Percentiles rank a stretch among this genome's conserved stretches.
Evolutionary conservation across 2,888 invertebrate genomes (phyloP).

Genomic region (Ormyrus rosae): DNA sequence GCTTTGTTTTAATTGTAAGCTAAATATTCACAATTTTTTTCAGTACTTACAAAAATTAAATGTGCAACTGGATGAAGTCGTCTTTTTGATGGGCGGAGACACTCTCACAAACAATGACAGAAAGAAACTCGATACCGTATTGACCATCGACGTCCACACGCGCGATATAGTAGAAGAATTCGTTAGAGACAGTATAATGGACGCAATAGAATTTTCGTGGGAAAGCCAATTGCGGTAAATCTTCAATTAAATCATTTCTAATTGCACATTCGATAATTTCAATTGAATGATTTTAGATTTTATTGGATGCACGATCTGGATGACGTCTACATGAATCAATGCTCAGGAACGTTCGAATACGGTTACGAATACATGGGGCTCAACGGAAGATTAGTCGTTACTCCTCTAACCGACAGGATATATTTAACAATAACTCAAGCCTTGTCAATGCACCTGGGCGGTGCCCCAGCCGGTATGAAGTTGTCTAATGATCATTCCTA

Average conservation of each 20-base stretch:
- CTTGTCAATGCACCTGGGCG: slow-evolving; percentile 92
- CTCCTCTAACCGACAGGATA: slow-evolving; percentile 94
- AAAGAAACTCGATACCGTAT: slow-evolving; percentile 90
- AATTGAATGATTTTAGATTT: slow-evolving; percentile 76
- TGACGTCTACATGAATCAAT: slow-evolving; percentile 89
- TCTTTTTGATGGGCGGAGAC: slow-evolving; percentile 76
- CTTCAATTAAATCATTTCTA: background rate
- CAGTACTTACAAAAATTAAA: slow-evolving; percentile 86
- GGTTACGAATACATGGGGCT: slow-evolving; percentile 98
- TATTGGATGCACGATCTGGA: slow-evolving; percentile 92
- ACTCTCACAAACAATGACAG: slow-evolving; percentile 86
- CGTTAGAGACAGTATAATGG: slow-evolving; percentile 87
- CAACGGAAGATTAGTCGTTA: slow-evolving; percentile 93
- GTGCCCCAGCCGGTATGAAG: slow-evolving; percentile 87
- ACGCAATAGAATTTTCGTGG: slow-evolving; percentile 93
- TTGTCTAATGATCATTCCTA: background rate
- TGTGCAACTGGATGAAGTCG: slow-evolving; percentile 88
- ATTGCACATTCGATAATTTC: background rate
- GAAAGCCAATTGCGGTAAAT: slow-evolving; percentile 88
- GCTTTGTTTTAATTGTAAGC: background rate
- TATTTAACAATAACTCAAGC: slow-evolving; percentile 96
- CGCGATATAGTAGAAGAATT: slow-evolving; percentile 92
- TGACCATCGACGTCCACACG: slow-evolving; percentile 94
- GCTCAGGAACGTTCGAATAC: slow-evolving; percentile 91
- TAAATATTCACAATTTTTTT: slow-evolving; percentile 12